Evolutionary conservation across 2,888 invertebrate genomes (phyloP), one percentile per base, ranked within the genome.

Genomic region (Drosophila setosimentum): DNA sequence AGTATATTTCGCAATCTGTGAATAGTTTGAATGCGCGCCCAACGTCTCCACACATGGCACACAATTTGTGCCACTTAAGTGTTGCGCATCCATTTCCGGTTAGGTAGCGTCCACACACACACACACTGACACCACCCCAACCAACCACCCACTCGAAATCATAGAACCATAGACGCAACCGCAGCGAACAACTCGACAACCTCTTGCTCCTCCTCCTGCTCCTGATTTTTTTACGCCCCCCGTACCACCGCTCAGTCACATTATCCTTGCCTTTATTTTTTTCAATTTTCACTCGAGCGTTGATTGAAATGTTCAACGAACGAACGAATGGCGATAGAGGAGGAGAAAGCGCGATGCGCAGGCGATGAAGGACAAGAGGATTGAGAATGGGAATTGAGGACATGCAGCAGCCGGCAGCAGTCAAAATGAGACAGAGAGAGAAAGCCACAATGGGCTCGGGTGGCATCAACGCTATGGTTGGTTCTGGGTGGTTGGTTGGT

Each of bases 31-130:
- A 54, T 54, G 50, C 62, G 55, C 65, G 68, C 61, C 21, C 40
- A 73, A 51, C 71, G 70, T 75, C 70, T 67, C 73, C 90, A 68
- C 82, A 77, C 72, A 81, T 76, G 82, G 27, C 51, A 53, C 68
- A 85, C 90, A 87, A 82, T 89, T 89, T 90, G 88, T 83, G 87
- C 78, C 85, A 89, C 89, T 85, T 88, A 87, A 91, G 87, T 90
- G 89, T 85, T 80, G 90, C 85, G 88, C 86, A 88, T 89, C 80
- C 83, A 85, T 88, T 91, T 88, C 82, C 84, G 82, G 76, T 81
- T 90, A 83, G 89, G 75, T 74, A 78, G 73, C 65, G 29, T 40
- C 66, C 32, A 55, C 68, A 57, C 24, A 32, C 54, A 48, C 27
- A 32, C 60, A 18, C 2, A 42, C n/a, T n/a, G n/a, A n/a, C 27